phyloP scores from a whole-genome alignment of 2,113 vertebrate species.

The Dipodomys ordii region DNA sequence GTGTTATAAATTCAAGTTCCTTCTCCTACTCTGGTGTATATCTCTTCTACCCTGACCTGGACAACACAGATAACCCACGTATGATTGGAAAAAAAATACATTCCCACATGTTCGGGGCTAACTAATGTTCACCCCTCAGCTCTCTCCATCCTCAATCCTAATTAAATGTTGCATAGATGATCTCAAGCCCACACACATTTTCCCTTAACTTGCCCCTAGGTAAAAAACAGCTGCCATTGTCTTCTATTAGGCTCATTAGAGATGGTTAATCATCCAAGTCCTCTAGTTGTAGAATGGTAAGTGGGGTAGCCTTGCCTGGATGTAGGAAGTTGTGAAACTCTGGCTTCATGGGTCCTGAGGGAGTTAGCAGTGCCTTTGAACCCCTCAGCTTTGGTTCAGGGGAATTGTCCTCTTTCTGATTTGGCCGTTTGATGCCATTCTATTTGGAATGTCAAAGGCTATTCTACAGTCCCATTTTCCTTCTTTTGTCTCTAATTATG shows the following conservation, averaged over 20 bases:
- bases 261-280: background rate
- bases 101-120: background rate
- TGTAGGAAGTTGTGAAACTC: background rate
- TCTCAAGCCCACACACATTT: background rate
- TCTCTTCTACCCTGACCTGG: background rate
- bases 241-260: conserved; percentile 57
- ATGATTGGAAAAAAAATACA: background rate
- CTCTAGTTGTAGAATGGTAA: background rate
- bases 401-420: background rate
- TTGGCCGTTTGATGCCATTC: background rate
- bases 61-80: background rate
- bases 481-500: conserved; percentile 39
- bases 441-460: background rate
- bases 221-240: conserved; percentile 49
- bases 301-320: background rate
- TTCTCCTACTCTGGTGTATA: no score
- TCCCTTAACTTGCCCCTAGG: background rate
- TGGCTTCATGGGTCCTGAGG: background rate
- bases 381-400: background rate
- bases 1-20: background rate
- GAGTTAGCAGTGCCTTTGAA: background rate
- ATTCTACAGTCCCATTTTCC: background rate
- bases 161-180: background rate
- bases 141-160: background rate
- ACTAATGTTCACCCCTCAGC: background rate